A percentile compares a stretch with the other conserved stretches of the same genome.
phyloP scores from a whole-genome alignment of 2,113 vertebrate genomes.

The Micromys minutus region DNA sequence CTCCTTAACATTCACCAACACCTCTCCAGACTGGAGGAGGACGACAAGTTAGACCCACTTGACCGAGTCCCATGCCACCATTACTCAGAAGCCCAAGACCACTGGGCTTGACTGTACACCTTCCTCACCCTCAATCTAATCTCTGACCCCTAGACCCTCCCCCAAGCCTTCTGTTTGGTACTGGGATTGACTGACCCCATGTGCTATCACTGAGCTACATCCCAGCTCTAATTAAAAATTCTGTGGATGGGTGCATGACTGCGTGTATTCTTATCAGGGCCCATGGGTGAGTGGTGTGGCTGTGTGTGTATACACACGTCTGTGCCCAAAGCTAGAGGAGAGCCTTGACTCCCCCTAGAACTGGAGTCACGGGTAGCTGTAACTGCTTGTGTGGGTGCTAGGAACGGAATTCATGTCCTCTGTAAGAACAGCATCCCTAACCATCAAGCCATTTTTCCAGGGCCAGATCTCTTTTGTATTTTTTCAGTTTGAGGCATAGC shows the following conservation, averaged over 20 bases:
- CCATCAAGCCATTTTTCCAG: not conserved
- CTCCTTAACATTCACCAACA: conserved; percentile 92
- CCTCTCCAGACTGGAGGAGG: conserved; percentile 91
- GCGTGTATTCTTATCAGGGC: no score
- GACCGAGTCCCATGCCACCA: not conserved
- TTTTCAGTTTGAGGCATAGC: not conserved
- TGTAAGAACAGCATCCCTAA: not conserved
- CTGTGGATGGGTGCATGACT: no score
- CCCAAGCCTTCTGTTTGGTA: not conserved
- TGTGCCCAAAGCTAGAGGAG: not conserved
- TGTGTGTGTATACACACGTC: not conserved
- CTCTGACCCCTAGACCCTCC: not conserved
- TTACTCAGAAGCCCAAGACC: not conserved
- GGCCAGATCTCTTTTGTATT: not conserved
- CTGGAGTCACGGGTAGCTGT: not conserved
- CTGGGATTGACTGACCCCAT: not conserved
- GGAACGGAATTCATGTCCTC: not conserved
- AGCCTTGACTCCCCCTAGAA: not conserved
- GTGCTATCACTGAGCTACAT: not conserved
- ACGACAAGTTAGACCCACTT: not conserved
- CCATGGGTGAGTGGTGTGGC: not conserved
- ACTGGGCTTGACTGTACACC: not conserved
- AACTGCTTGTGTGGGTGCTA: no score
- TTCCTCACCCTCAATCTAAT: not conserved
- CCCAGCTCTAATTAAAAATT: not conserved